Base-by-base conservation (phyloP, 2,888 invertebrate genomes). In the Chelonus formosanus region DNA sequence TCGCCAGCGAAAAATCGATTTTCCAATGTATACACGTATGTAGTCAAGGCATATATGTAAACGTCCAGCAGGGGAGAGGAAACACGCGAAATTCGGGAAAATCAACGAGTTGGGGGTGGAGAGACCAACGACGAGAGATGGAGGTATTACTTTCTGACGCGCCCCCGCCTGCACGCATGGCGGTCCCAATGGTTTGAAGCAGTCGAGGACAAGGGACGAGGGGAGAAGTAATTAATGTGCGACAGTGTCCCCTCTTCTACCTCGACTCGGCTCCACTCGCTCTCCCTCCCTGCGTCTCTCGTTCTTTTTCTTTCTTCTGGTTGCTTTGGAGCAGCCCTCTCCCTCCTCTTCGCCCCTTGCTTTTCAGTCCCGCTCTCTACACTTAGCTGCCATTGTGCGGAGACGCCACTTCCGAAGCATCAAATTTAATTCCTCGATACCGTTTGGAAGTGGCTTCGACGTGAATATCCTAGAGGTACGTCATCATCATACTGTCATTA, bases 141-240 rank as follows among this genome's bases (percentile, higher is more conserved):
- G 75, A 74, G 50, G 73, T 72, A 74, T 73, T 65, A 68, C 67
- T 67, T 70, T 71, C 70, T 70, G 70, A 58, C 57, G 69, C 71
- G 72, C 64, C 68, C 44, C 67, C 65, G 63, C 55, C 44, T 20
- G 43, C 61, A 61, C 64, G 61, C 61, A 66, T 56, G 61, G 65
- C 60, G 47, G 54, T 57, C 57, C 8, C 53, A 31, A 61, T 35
- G 5, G 35, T 47, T 32, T 7, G 32, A 7, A 45, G 57, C 7
- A 34, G 47, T 34, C 63, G 48, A 43, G 66, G 61, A 65, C 48
- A 50, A 60, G 60, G 48, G 65, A 34, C 75, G 69, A 74, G 76
- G 79, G 79, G 79, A 76, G 78, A 81, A 79, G 80, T 80, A 81
- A 80, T 81, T 81, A 81, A 80, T 80, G 80, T 81, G 78, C 79